These are phyloP conservation scores for Coregonus clupeaformis DNA, from an alignment of 2,113 vertebrate species.

Conservation along the genomic window DNA sequence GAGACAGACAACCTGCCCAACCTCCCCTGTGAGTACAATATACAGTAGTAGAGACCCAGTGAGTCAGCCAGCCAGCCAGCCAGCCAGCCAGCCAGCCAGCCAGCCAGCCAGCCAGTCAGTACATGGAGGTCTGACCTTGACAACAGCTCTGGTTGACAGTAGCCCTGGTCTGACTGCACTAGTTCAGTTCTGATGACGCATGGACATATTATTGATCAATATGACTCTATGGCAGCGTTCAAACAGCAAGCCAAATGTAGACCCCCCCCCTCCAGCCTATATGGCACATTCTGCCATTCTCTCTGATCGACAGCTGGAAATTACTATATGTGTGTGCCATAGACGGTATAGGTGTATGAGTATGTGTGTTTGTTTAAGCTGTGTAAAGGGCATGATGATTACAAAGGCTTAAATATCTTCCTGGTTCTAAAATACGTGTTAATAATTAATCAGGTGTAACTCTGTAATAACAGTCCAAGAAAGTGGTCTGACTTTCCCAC, in stretches of 20 bases:
- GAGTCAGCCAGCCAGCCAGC: background rate
- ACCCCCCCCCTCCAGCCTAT: background rate
- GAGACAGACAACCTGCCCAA: background rate
- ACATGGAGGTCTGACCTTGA: slow-evolving; percentile 12
- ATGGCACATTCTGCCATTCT: too few relatives aligned
- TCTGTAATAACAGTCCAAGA: slow-evolving; percentile 42
- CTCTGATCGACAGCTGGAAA: background rate
- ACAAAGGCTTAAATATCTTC: background rate
- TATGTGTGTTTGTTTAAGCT: background rate
- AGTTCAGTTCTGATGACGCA: slow-evolving; percentile 16
- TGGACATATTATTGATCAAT: slow-evolving; percentile 23
- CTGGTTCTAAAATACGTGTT: slow-evolving; percentile 33
- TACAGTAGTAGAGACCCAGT: background rate
- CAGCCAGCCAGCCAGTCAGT: too few relatives aligned
- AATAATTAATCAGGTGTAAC: slow-evolving; percentile 58
- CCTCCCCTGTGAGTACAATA: background rate
- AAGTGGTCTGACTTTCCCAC: slow-evolving; percentile 32
- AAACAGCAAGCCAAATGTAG: slow-evolving; percentile 10
- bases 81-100: background rate
- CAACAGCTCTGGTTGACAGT: slow-evolving; percentile 21
- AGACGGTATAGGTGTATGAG: background rate
- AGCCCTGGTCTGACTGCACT: slow-evolving; percentile 2
- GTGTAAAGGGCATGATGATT: slow-evolving; percentile 13
- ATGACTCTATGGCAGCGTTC: background rate
- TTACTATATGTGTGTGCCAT: background rate